Conservation (phyloP, 1,140 invertebrate species). For the Arion vulgaris region DNA sequence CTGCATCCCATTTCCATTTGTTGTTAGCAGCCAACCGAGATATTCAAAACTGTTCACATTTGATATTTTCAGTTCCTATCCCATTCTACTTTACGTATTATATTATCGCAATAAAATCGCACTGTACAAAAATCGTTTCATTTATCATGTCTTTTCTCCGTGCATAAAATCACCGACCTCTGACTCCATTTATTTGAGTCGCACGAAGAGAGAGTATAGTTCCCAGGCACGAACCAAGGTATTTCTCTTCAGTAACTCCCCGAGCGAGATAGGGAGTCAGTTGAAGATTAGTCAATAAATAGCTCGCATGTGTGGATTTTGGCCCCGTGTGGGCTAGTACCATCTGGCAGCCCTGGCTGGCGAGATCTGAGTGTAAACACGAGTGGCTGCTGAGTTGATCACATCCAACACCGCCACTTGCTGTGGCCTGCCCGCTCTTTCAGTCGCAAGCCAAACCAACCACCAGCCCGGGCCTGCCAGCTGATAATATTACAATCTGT, state of each 20-base stretch:
- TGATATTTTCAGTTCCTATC: too few relatives aligned
- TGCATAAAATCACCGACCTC: too few relatives aligned
- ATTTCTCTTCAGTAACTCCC: background rate
- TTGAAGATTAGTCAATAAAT: slow-evolving; percentile 4
- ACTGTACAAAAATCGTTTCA: too few relatives aligned
- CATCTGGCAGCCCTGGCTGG: slow-evolving; percentile 23
- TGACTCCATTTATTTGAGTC: too few relatives aligned
- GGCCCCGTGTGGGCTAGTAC: slow-evolving; percentile 19
- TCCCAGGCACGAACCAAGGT: background rate
- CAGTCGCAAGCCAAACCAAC: background rate
- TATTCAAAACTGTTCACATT: too few relatives aligned
- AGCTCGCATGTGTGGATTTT: background rate
- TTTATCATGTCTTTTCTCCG: too few relatives aligned
- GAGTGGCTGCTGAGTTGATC: slow-evolving; percentile 2
- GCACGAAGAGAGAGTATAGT: too few relatives aligned
- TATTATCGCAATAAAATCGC: too few relatives aligned
- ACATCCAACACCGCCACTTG: slow-evolving; percentile 12
- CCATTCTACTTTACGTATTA: too few relatives aligned
- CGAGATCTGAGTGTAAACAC: background rate
- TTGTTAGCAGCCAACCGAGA: too few relatives aligned
- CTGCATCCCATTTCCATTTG: too few relatives aligned
- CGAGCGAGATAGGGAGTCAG: slow-evolving; percentile 6
- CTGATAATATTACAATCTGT: background rate
- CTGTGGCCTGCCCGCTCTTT: background rate
- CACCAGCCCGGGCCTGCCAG: background rate